Evolutionary conservation across 2,113 vertebrate species (phyloP).

Genomic region (Myxocyprinus asiaticus): DNA sequence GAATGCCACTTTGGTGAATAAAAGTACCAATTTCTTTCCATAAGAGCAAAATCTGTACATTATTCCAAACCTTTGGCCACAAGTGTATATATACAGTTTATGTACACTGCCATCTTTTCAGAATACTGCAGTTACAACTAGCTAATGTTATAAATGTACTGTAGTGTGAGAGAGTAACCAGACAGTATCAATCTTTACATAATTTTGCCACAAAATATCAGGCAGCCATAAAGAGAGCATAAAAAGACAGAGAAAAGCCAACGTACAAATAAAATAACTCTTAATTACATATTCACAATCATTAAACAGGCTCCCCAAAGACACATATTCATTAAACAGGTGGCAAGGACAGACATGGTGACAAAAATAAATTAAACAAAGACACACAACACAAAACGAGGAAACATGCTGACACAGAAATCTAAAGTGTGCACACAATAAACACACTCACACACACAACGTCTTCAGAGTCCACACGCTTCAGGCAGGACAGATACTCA

Average conservation of each 20-base stretch:
- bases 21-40: too few species aligned
- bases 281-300: conserved; percentile 15
- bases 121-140: background rate
- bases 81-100: too few species aligned
- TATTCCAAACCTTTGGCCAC: too few species aligned
- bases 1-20: too few species aligned
- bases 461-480: conserved; percentile 24
- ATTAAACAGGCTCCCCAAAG: conserved; percentile 45
- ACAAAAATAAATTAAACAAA: conserved; percentile 22
- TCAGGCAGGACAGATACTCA: conserved; percentile 67
- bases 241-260: conserved; percentile 49
- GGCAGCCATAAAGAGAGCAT: conserved; percentile 46
- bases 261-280: conserved; percentile 26
- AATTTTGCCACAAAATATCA: conserved; percentile 37
- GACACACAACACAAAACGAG: conserved; percentile 47
- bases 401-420: conserved; percentile 49
- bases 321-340: conserved; percentile 39
- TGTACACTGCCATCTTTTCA: too few species aligned
- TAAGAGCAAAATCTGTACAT: too few species aligned
- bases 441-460: conserved; percentile 38
- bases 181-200: conserved; percentile 3
- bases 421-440: conserved; percentile 36
- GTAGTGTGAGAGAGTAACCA: background rate
- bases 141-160: background rate
- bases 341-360: conserved; percentile 40